These are phyloP conservation scores for Thunnus maccoyii DNA, from an alignment of 2,113 vertebrate species.

Conservation along the genomic window DNA sequence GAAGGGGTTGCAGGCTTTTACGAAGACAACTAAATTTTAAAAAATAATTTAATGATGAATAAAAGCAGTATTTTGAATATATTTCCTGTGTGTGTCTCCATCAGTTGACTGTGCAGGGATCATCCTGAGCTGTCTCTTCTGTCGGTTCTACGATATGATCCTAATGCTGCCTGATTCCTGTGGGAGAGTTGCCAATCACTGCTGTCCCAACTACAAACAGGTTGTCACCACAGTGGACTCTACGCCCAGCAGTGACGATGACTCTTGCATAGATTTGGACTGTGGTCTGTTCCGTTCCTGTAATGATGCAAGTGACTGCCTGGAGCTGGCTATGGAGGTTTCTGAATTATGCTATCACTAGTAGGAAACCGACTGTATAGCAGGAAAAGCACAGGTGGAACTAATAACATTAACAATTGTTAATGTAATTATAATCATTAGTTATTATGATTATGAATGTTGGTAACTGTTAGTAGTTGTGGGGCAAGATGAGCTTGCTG, in stretches of 20 bases:
- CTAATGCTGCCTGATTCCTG: constrained; percentile 78
- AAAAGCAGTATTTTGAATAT: neutral
- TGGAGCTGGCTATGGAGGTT: constrained; percentile 87
- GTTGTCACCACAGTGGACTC: constrained; percentile 66
- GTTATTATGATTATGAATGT: neutral
- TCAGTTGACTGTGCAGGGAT: constrained; percentile 85
- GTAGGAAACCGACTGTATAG: neutral
- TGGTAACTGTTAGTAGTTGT: neutral
- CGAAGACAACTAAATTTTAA: neutral
- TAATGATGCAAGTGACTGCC: constrained; percentile 82
- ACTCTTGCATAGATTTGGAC: constrained; percentile 74
- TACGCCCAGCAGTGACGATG: constrained; percentile 49
- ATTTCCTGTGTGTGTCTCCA: constrained; percentile 57
- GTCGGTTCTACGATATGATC: constrained; percentile 82
- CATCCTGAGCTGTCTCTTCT: constrained; percentile 85
- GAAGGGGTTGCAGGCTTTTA: constrained; percentile 13
- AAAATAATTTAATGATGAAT: neutral
- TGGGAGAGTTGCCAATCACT: constrained; percentile 57
- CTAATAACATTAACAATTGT: too few species aligned
- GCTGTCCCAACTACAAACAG: constrained; percentile 77
- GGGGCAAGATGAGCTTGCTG: too few species aligned
- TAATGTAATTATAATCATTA: too few species aligned
- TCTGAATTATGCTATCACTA: constrained; percentile 86
- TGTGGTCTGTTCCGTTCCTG: constrained; percentile 77
- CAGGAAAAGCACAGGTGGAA: too few species aligned